These are phyloP conservation scores for Trigoniulus corallinus DNA, from an alignment of 1,140 invertebrate species.

Conservation along the genomic window DNA sequence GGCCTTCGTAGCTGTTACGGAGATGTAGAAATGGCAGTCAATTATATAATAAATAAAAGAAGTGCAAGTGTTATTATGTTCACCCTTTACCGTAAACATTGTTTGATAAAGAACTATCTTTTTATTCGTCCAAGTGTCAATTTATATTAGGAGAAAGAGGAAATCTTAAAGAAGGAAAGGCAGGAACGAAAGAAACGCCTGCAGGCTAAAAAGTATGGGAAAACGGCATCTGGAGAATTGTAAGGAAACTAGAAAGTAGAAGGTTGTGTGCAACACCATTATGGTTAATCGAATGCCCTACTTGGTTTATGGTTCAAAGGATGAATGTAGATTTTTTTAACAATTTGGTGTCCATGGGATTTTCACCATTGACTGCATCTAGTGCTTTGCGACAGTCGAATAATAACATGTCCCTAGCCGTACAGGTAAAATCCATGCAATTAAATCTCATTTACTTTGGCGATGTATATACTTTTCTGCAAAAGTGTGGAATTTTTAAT, in stretches of 20 bases:
- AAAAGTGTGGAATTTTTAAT: neutral
- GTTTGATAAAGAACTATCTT: neutral
- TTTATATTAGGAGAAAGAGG: conserved; percentile 28
- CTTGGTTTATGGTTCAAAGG: too few relatives aligned
- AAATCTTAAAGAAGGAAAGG: conserved; percentile 31
- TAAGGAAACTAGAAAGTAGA: conserved; percentile 10
- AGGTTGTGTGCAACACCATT: conserved; percentile 13
- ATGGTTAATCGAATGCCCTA: too few relatives aligned
- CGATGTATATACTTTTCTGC: neutral
- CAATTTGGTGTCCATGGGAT: conserved; percentile 47
- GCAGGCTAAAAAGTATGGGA: conserved; percentile 19
- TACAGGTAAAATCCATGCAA: conserved; percentile 31
- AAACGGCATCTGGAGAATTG: conserved; percentile 33
- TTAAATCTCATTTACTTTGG: neutral
- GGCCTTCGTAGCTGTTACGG: conserved; percentile 42
- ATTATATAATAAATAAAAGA: conserved; percentile 39
- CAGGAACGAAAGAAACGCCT: conserved; percentile 22
- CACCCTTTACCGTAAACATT: neutral
- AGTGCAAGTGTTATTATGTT: conserved; percentile 19
- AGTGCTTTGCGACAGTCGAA: conserved; percentile 41
- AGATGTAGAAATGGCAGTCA: conserved; percentile 39
- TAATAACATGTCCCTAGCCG: conserved; percentile 44
- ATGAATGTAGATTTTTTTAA: conserved; percentile 35
- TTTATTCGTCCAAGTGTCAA: neutral
- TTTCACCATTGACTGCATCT: conserved; percentile 31